Evolutionary conservation across 2,797 vertebrate species (phyloP).

Genomic region (Poecilia wingei): DNA sequence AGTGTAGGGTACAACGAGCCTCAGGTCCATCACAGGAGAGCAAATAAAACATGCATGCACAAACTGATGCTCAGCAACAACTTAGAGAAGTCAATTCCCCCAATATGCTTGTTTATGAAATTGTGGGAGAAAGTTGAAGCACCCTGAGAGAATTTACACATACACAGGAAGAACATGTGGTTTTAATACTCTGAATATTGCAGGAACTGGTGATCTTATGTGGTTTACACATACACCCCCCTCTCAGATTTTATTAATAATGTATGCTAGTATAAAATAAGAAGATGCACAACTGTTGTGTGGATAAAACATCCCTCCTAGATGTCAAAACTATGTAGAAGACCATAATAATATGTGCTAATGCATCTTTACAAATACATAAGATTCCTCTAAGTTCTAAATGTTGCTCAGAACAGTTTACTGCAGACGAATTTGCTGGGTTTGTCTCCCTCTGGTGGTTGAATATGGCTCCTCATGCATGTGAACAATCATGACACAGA

Average conservation of each 20-base stretch:
- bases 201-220: no score
- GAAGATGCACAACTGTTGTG: background rate
- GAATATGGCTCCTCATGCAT: background rate
- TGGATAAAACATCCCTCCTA: background rate
- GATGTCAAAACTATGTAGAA: background rate
- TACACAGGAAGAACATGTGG: background rate
- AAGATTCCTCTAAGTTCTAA: background rate
- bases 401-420: background rate
- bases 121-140: background rate
- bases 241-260: no score
- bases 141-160: background rate
- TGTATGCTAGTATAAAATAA: background rate
- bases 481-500: constrained; percentile 14
- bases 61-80: background rate
- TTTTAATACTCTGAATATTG: no score
- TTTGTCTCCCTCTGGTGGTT: constrained; percentile 61
- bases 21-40: background rate
- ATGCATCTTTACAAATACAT: background rate
- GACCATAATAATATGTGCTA: background rate
- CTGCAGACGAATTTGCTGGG: background rate
- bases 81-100: background rate
- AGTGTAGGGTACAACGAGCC: background rate
- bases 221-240: background rate
- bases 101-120: background rate
- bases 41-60: background rate